Evolutionary conservation across 2,113 vertebrate species (phyloP), one percentile per base, ranked within the genome.

Genomic region (Monopterus albus): DNA sequence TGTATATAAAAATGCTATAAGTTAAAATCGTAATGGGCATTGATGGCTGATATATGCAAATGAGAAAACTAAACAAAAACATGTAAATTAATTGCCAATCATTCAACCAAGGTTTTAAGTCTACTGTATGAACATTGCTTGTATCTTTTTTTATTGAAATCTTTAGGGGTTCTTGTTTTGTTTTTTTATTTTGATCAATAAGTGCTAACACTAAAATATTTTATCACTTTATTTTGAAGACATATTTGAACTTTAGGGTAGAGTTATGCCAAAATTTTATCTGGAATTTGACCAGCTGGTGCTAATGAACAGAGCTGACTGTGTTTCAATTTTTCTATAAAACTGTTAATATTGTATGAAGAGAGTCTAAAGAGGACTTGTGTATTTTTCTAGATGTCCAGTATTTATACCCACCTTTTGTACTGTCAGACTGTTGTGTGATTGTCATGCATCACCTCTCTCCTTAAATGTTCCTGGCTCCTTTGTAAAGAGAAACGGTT

Each of bases 381-480:
- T 92, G 94, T 97, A 96, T 97, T 97, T 97, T 96, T 95, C 94
- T 96, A 96, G 95, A 77, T 91, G 94, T 95, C 71, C 88, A 95
- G 91, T 97, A 96, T 98, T 97, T 97, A 96, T 97, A 95, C 89
- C 91, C 90, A 92, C 92, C 93, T 95, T 91, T 95, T 96, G 96
- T 97, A 97, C 94, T 92, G 89, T 87, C 64, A 74, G 88, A 84
- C 89, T 93, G 92, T 92, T 92, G 94, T 92, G 91, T 92, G 92
- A 93, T 91, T 92, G 88, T 91, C 76, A 84, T 92, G 88, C 91
- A 93, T 94, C 92, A 93, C 93, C 93, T 81, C 69, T 88, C 81
- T 94, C 92, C 91, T 91, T 66, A 82, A 79, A 82, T 91, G 84
- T 92, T 89, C 83, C 79, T 87, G 88, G 75, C 91, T 92, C 83